Evolutionary conservation across 2,888 invertebrate species (phyloP), one percentile per base, ranked within the genome.

Genomic region (Macroteleia sp.): DNA sequence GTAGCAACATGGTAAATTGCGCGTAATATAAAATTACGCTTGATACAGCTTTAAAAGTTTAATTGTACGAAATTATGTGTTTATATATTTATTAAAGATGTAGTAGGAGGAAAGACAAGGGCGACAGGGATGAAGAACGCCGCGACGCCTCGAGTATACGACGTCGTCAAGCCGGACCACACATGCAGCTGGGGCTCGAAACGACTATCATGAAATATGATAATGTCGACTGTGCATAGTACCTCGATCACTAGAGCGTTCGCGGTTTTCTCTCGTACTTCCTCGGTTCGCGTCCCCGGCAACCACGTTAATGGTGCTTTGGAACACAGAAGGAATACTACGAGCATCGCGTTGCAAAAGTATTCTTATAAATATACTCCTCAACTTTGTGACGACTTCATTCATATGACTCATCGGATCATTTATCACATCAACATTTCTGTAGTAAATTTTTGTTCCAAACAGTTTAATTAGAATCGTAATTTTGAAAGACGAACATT

Each of bases 181-280:
- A 88, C 89, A 82, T 83, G 85, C 80, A 79, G 85, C 66, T 76
- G 81, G 78, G 61, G 69, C 82, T 84, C 85, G 83, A 88, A 89
- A 90, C 86, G 89, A 89, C 88, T 86, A 88, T 88, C 87, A 85
- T 90, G 89, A 90, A 90, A 90, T 90, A 90, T 89, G 90, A 88
- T 89, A 88, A 90, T 88, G 88, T 81, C 81, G 82, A 84, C 73
- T 81, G 82, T 73, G 59, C 62, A 64, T 25, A 69, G 74, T 70
- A 66, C 64, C 80, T 61, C 77, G 80, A 77, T 70, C 70, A 57
- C 70, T 57, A 70, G 77, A 75, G 74, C 61, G 74, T 80, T 77
- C 77, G 80, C 77, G 80, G 80, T 73, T 80, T 80, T 70, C 77
- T 56, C 67, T 67, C 70, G 52, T 66, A 48, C 73, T 73, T 74